A percentile compares a stretch with the other conserved stretches of the same genome.
phyloP scores from a whole-genome alignment of 2,797 vertebrate species.

The Dryobates pubescens region DNA sequence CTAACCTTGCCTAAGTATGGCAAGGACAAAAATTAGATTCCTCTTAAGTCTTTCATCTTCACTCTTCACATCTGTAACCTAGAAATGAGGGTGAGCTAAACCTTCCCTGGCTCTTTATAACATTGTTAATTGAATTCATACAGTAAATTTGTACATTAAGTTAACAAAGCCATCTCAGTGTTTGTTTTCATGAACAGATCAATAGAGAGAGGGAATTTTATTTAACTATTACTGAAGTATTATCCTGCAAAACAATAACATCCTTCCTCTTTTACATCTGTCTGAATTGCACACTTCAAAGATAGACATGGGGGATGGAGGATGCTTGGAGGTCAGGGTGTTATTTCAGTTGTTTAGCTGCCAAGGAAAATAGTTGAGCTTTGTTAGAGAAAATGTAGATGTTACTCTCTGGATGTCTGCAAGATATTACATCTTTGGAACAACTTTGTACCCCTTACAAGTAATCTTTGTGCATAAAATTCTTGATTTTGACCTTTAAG shows the following conservation, averaged over 20 bases:
- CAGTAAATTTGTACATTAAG: not conserved
- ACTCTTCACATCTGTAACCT: not conserved
- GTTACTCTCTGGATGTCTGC: not conserved
- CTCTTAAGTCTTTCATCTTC: not conserved
- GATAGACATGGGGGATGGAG: not conserved
- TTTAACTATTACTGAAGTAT: not conserved
- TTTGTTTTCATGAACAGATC: conserved; percentile 17
- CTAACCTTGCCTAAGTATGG: not conserved
- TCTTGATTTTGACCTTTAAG: not conserved
- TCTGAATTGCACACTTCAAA: not conserved
- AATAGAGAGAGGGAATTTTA: not conserved
- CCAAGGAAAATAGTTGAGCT: not conserved
- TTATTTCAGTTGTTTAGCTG: not conserved
- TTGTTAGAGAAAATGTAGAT: not conserved
- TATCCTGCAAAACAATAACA: not conserved
- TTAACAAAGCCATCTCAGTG: not conserved
- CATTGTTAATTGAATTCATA: not conserved
- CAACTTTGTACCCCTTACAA: not conserved
- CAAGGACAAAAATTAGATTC: not conserved
- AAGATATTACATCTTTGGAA: not conserved
- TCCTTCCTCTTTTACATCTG: not conserved
- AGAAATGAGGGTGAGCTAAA: not conserved
- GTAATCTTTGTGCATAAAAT: not conserved
- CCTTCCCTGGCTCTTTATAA: not conserved
- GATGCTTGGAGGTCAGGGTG: not conserved